Conservation (phyloP, 2,113 vertebrate genomes). For the Mus spicilegus region DNA sequence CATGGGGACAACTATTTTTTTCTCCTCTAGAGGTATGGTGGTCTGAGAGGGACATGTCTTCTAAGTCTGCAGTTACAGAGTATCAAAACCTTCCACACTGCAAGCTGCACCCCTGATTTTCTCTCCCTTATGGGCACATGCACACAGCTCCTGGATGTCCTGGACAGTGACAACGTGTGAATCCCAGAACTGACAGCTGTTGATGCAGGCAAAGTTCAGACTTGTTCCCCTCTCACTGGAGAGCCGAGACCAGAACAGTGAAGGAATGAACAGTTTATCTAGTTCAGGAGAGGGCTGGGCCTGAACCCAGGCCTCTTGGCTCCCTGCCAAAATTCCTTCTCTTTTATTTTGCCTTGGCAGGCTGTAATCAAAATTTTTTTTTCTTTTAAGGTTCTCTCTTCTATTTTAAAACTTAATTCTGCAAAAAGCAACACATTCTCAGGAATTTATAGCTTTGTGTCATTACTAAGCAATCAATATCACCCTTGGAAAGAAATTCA, state of each 20-base stretch:
- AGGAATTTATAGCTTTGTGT: slow-evolving; percentile 41
- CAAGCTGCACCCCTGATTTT: not conserved
- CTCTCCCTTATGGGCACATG: not conserved
- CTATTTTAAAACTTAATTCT: slow-evolving; percentile 43
- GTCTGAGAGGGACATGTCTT: not conserved
- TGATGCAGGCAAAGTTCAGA: not conserved
- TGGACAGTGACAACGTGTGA: not conserved
- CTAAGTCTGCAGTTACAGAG: not conserved
- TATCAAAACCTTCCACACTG: not conserved
- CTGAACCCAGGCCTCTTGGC: not conserved
- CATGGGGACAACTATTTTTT: not conserved
- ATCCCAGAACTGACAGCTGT: not conserved
- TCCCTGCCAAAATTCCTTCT: not conserved
- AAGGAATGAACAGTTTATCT: not conserved
- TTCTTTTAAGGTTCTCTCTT: slow-evolving; percentile 6
- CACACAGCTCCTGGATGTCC: not conserved
- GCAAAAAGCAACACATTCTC: slow-evolving; percentile 47
- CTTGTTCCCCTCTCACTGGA: not conserved
- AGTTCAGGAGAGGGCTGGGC: not conserved
- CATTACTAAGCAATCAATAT: slow-evolving; percentile 53
- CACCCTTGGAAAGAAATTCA: slow-evolving; percentile 46
- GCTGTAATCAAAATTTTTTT: not conserved
- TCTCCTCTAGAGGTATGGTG: not conserved
- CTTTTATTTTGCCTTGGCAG: slow-evolving; percentile 24
- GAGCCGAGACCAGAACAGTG: not conserved